Conservation (phyloP, 2,113 vertebrate species). For the Hymenochirus boettgeri region DNA sequence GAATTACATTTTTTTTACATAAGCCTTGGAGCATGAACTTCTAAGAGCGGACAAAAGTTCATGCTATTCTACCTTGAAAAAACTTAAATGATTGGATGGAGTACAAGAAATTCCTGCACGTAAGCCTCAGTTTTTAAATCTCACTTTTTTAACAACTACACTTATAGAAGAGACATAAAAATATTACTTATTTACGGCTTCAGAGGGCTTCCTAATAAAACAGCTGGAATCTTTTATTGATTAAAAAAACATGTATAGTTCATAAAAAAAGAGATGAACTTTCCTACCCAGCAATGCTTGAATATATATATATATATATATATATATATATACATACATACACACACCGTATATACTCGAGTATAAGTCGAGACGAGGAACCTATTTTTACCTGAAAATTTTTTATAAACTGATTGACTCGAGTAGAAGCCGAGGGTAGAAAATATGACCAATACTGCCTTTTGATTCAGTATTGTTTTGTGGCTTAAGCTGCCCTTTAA, state of each 20-base stretch:
- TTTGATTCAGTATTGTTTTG: no score
- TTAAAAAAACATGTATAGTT: constrained; percentile 1
- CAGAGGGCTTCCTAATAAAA: constrained; percentile 7
- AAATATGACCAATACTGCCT: no score
- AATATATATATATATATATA: background rate
- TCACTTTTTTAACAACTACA: constrained; percentile 31
- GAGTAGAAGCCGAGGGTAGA: no score
- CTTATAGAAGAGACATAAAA: constrained; percentile 18
- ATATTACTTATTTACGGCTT: constrained; percentile 12
- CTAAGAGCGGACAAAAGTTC: constrained; percentile 28
- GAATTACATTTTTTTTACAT: no score
- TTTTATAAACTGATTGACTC: no score
- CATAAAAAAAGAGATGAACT: constrained; percentile 11
- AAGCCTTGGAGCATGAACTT: constrained; percentile 28
- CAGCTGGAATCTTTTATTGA: background rate
- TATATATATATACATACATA: no score
- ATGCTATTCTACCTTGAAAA: constrained; percentile 19
- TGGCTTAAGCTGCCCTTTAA: no score
- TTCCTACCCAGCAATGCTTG: constrained; percentile 14
- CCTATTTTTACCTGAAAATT: no score
- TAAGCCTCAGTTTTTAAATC: constrained; percentile 32
- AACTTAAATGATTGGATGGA: constrained; percentile 40
- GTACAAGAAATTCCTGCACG: constrained; percentile 35
- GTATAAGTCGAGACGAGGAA: no score
- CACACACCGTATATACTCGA: no score